phyloP scores from a whole-genome alignment of 2,797 vertebrate genomes.

The Cuniculus paca region DNA sequence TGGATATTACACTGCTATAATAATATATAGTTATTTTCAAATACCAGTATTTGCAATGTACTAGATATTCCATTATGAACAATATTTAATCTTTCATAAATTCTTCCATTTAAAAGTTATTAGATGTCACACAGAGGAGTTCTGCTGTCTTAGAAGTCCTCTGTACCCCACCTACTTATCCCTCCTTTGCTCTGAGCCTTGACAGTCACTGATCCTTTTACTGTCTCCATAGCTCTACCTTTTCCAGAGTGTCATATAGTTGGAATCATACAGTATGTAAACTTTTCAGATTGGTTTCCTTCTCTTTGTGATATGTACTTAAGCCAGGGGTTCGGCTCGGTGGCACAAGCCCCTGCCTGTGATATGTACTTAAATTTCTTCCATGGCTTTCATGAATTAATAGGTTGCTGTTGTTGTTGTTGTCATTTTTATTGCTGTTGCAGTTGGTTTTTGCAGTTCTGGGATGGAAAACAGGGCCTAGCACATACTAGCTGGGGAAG shows the following conservation, averaged over 20 bases:
- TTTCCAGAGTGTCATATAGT: neutral
- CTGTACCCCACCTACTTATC: neutral
- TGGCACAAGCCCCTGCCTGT: too few species aligned
- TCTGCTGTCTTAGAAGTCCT: neutral
- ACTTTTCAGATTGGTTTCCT: neutral
- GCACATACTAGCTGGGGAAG: neutral
- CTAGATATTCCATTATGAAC: conserved; percentile 17
- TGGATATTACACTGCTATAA: neutral
- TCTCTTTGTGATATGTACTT: neutral
- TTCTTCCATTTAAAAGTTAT: conserved; percentile 19
- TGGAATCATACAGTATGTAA: neutral
- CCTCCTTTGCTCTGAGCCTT: neutral
- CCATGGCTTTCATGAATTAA: neutral
- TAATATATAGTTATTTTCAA: conserved; percentile 12
- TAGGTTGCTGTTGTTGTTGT: neutral
- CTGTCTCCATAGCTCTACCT: neutral
- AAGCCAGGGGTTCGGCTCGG: too few species aligned
- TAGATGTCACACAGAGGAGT: conserved; percentile 2
- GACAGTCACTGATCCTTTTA: neutral
- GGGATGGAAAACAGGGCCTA: neutral
- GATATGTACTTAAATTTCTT: neutral
- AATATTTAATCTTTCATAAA: conserved; percentile 44
- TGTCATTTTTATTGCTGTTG: neutral
- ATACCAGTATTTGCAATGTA: conserved; percentile 9
- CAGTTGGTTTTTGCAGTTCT: too few species aligned